Conservation (phyloP, 1,140 invertebrate species). For the Mamestra configurata region DNA sequence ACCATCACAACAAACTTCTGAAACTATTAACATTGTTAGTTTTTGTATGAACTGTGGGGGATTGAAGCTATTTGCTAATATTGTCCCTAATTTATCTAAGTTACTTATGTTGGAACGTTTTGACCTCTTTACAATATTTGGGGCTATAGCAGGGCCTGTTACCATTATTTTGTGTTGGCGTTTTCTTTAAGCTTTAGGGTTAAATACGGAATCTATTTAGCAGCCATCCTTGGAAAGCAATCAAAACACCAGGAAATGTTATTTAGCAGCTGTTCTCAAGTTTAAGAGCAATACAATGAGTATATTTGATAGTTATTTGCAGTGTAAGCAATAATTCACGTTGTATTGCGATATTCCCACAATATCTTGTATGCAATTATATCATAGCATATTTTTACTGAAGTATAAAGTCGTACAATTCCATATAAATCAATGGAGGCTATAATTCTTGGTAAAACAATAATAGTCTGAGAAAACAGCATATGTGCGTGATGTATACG, state of each 20-base stretch:
- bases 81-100: neutral
- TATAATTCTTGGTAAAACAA: neutral
- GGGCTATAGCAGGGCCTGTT: too few relatives aligned
- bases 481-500: neutral
- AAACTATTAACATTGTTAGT: neutral
- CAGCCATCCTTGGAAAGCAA: neutral
- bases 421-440: neutral
- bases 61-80: constrained; percentile 31
- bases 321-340: neutral
- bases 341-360: neutral
- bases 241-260: constrained; percentile 7
- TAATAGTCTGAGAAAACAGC: neutral
- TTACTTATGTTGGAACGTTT: neutral
- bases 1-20: neutral
- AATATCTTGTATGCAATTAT: neutral
- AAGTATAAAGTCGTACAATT: neutral
- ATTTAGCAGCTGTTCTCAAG: neutral
- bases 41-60: constrained; percentile 2
- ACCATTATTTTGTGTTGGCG: too few relatives aligned
- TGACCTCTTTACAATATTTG: constrained; percentile 9
- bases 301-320: neutral
- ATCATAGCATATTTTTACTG: neutral
- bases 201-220: neutral
- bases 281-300: neutral
- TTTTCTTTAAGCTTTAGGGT: too few relatives aligned